Evolutionary conservation across 2,113 vertebrate species (phyloP).

Genomic region (Empidonax alnorum): DNA sequence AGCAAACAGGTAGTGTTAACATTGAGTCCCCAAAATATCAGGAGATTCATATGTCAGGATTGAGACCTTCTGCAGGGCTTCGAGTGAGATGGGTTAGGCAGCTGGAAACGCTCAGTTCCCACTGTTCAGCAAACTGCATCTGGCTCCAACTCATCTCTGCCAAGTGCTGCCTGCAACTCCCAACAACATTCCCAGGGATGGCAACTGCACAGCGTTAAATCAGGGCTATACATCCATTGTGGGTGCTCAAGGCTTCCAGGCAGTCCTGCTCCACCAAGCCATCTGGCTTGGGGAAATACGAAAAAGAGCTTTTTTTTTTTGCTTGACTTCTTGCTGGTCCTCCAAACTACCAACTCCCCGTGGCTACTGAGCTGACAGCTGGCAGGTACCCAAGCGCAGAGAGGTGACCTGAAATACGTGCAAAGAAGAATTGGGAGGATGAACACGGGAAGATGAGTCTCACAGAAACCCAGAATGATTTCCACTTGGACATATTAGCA

Average conservation of each 20-base stretch:
- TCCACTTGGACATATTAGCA: neutral
- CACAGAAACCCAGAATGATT: neutral
- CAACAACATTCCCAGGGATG: neutral
- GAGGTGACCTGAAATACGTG: neutral
- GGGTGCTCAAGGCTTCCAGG: neutral
- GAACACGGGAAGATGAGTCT: neutral
- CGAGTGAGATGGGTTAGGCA: neutral
- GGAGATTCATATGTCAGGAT: neutral
- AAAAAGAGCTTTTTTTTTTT: neutral
- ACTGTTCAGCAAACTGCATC: neutral
- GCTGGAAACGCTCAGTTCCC: neutral
- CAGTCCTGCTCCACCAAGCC: neutral
- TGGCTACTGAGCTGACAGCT: neutral
- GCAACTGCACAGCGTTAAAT: accelerated
- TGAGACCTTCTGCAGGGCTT: neutral
- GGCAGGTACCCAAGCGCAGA: neutral
- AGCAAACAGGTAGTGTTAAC: neutral
- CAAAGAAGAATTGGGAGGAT: neutral
- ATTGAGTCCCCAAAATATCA: neutral
- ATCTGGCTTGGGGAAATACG: neutral
- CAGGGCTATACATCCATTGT: neutral
- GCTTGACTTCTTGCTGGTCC: neutral
- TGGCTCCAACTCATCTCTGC: neutral
- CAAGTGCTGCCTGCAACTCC: neutral
- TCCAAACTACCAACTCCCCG: neutral